Conservation (phyloP, 1,140 invertebrate genomes). For the Cotesia glomerata region DNA sequence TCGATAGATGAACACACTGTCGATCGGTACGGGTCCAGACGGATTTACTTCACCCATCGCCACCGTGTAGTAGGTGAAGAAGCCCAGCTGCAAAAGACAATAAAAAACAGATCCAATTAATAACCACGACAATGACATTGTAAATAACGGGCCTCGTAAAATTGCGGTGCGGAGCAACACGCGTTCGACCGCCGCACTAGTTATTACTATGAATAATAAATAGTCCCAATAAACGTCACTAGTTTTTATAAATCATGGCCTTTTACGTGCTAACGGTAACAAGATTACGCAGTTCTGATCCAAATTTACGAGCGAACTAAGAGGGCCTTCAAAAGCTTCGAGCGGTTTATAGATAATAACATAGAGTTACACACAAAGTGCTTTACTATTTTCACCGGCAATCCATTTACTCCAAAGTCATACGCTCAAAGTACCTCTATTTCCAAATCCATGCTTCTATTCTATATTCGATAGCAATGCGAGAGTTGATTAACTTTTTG, state of each 20-base stretch:
- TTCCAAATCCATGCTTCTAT: too few relatives aligned
- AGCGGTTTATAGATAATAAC: conserved; percentile 1
- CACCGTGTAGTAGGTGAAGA: conserved; percentile 90
- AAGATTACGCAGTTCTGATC: neutral
- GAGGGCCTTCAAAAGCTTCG: neutral
- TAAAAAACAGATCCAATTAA: conserved; percentile 30
- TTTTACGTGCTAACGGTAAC: neutral
- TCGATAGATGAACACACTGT: conserved; percentile 92
- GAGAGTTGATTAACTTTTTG: too few relatives aligned
- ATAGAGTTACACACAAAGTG: neutral
- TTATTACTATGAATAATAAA: neutral
- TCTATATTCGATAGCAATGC: too few relatives aligned
- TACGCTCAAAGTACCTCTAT: neutral
- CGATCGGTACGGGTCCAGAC: conserved; percentile 88
- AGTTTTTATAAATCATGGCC: neutral
- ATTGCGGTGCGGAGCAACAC: too few relatives aligned
- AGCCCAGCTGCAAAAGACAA: conserved; percentile 77
- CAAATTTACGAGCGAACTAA: conserved; percentile 4
- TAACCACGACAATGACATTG: neutral
- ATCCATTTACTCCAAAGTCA: neutral
- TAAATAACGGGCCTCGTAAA: neutral
- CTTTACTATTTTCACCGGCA: neutral
- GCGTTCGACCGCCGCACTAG: too few relatives aligned
- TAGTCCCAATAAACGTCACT: neutral
- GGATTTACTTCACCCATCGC: conserved; percentile 81